Conservation (phyloP, 2,888 invertebrate species). For the Eucera pruinosa region DNA sequence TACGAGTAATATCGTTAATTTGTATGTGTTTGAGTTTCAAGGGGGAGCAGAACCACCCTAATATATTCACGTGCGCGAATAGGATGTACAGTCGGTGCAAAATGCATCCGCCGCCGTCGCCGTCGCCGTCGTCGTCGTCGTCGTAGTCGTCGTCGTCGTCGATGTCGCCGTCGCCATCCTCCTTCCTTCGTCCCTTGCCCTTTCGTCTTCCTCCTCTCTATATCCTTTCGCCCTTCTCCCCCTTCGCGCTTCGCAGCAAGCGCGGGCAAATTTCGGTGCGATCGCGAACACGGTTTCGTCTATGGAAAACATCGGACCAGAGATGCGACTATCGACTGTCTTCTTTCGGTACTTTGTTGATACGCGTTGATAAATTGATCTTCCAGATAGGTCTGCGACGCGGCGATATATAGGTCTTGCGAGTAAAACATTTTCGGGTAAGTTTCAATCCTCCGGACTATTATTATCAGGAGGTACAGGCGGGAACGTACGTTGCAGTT, state of each 20-base stretch:
- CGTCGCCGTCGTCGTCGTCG: slow-evolving; percentile 27
- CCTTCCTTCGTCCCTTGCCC: slow-evolving; percentile 24
- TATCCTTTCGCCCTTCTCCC: no score
- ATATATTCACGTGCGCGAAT: slow-evolving; percentile 79
- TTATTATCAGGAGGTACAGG: no score
- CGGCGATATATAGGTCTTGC: no score
- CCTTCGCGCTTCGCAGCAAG: slow-evolving; percentile 9
- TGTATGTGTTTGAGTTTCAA: slow-evolving; percentile 81
- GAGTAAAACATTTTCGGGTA: no score
- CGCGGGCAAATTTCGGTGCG: slow-evolving; percentile 32
- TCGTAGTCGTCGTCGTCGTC: no score
- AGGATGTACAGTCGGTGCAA: slow-evolving; percentile 75
- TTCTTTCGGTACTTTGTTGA: no score
- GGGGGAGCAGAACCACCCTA: slow-evolving; percentile 80
- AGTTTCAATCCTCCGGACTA: no score
- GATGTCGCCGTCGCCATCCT: slow-evolving; percentile 11
- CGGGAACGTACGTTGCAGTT: no score
- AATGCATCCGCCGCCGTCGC: slow-evolving; percentile 64
- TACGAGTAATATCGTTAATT: slow-evolving; percentile 83
- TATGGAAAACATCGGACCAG: not conserved
- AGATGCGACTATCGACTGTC: no score
- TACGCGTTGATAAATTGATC: no score
- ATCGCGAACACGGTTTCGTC: slow-evolving; percentile 21
- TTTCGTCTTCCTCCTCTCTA: slow-evolving; percentile 13
- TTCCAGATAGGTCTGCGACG: no score